Evolutionary conservation across 23 tunicate species (phyloP).

Genomic region (Oikopleura vanhoeffeni): DNA sequence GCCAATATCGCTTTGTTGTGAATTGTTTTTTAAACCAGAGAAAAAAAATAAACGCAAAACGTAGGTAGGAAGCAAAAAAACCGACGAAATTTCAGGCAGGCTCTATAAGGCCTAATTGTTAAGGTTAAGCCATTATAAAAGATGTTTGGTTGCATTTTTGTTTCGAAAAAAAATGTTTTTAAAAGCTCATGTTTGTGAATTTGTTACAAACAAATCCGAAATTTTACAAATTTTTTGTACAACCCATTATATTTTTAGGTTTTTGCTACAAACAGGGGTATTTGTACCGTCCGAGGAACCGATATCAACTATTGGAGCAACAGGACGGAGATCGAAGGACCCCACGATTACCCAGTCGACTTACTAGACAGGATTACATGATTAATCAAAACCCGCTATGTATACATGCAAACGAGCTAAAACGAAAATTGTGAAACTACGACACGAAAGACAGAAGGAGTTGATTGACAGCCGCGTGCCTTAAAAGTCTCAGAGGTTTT

Average conservation of each 20-base stretch:
- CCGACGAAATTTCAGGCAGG: too few relatives aligned
- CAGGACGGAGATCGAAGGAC: conserved; percentile 67
- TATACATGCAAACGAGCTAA: conserved; percentile 67
- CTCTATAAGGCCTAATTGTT: too few relatives aligned
- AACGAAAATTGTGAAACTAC: conserved; percentile 40
- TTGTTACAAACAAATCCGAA: too few relatives aligned
- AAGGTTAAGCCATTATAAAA: too few relatives aligned
- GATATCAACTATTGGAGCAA: conserved; percentile 34
- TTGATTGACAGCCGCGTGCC: conserved; percentile 51
- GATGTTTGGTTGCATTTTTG: too few relatives aligned
- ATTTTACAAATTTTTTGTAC: neutral
- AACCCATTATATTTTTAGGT: neutral
- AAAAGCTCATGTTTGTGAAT: too few relatives aligned
- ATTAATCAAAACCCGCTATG: conserved; percentile 83
- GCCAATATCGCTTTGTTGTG: conserved; percentile 78
- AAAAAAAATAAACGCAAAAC: too few relatives aligned
- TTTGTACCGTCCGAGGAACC: conserved; percentile 13
- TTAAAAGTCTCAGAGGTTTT: conserved; percentile 33
- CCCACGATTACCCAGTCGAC: conserved; percentile 90
- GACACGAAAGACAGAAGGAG: conserved; percentile 81
- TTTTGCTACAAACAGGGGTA: conserved; percentile 4
- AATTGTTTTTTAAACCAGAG: too few relatives aligned
- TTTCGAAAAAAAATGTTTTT: too few relatives aligned
- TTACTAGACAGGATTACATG: conserved; percentile 70
- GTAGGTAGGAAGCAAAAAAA: too few relatives aligned